phyloP scores from a whole-genome alignment of 2,797 vertebrate species.

The Heteromormyrus szaboi region DNA sequence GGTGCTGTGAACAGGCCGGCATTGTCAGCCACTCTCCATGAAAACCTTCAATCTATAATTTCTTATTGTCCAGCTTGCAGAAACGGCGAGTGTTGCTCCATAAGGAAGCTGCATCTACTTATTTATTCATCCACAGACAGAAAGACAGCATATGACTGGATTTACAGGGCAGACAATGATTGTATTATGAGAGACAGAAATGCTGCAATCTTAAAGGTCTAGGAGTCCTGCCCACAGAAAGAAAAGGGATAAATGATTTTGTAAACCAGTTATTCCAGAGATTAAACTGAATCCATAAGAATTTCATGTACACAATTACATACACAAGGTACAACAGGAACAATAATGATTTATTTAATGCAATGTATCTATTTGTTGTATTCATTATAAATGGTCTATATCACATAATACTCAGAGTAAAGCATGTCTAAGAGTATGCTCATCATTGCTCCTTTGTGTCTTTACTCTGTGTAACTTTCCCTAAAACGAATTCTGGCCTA shows the following conservation, averaged over 20 bases:
- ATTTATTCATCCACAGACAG: background rate
- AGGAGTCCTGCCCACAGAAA: background rate
- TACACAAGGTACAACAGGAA: background rate
- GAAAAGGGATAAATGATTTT: background rate
- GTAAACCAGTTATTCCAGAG: slow-evolving; percentile 4
- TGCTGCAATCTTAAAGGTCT: background rate
- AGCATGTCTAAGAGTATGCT: background rate
- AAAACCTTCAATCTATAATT: background rate
- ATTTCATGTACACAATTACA: background rate
- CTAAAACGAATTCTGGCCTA: background rate
- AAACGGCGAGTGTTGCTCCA: background rate
- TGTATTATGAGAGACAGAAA: background rate
- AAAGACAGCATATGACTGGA: background rate
- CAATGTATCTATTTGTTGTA: background rate
- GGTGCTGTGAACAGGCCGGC: background rate
- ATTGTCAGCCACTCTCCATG: background rate
- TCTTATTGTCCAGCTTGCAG: background rate
- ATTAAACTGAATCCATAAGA: background rate
- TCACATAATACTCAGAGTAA: background rate
- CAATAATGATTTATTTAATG: background rate
- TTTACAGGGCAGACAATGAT: background rate
- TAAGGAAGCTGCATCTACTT: background rate
- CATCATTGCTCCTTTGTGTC: background rate
- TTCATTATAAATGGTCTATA: background rate
- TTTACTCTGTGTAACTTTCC: background rate